These are phyloP conservation scores for Vulpes vulpes DNA, from an alignment of 2,113 vertebrate species.

Conservation along the genomic window DNA sequence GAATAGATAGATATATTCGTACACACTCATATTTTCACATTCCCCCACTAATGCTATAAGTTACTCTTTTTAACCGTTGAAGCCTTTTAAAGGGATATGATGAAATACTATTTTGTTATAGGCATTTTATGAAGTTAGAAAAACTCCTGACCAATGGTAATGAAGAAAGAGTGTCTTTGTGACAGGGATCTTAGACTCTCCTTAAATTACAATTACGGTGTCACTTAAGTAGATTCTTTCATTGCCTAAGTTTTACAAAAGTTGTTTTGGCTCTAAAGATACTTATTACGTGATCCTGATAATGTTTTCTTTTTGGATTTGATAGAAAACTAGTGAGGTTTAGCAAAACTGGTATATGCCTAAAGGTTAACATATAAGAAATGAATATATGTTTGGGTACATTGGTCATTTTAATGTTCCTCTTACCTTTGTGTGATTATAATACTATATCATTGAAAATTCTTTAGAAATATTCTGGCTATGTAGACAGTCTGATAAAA, in stretches of 20 bases:
- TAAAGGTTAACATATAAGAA: background rate
- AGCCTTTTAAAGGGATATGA: background rate
- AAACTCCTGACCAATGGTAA: background rate
- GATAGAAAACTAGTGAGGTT: background rate
- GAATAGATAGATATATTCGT: background rate
- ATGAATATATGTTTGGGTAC: background rate
- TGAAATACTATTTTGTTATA: background rate
- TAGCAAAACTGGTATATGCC: background rate
- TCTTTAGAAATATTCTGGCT: constrained; percentile 5
- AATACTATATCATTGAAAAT: background rate
- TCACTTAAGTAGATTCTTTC: constrained; percentile 31
- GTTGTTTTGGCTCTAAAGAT: background rate
- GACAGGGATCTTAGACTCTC: background rate
- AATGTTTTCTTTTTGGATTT: background rate
- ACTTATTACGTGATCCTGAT: background rate
- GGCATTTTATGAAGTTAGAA: background rate
- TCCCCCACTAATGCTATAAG: background rate
- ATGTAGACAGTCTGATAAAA: constrained; percentile 32
- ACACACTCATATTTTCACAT: background rate
- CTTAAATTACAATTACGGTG: background rate
- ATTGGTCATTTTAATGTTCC: background rate
- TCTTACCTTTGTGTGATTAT: background rate
- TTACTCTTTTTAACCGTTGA: background rate
- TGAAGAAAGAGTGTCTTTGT: background rate
- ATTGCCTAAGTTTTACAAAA: background rate